Evolutionary conservation across 2,113 vertebrate genomes (phyloP), one percentile per base, ranked within the genome.

Genomic region (Gymnogyps californianus): DNA sequence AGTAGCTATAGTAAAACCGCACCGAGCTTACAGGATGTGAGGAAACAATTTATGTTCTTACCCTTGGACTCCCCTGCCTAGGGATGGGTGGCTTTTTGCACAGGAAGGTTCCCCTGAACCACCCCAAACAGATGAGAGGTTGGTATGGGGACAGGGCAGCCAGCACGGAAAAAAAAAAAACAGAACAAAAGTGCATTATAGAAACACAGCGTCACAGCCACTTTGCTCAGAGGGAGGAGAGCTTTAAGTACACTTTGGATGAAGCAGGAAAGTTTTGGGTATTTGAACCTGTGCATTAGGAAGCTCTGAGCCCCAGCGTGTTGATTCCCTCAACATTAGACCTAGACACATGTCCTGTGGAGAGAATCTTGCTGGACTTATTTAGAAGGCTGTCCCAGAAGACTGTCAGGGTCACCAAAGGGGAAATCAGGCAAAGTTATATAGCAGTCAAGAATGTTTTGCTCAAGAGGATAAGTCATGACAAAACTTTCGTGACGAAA

Each of bases 151-250:
- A 75, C 3, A 46, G 29, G 28, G 32, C 38, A 84, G 26, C 11
- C 40, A 76, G 55, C 18, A 34, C 0, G 0, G 77, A 83, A 65
- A 83, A 21, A 4, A 10, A 21, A 4, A 9, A 83, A 77, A n/a
- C 8, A 47, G 13, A 66, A 26, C 7, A 67, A 11, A 75, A 57
- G 5, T 8, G 2, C 7, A 6, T 67, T 29, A 36, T 16, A 74
- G 36, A 79, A 90, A 57, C 12, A n/a, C 1, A 2, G 14, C 6
- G 15, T 13, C 3, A 0, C 21, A 47, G 52, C 29, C 2, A 6
- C 83, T 93, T 61, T 42, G 4, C 20, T 75, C 32, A 51, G 29
- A 38, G 36, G 20, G 29, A 81, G 52, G 10, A 87, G 51, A 91
- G 6, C 17, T 46, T 32, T 47, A 59, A 74, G 17, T 9, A 46